Evolutionary conservation across 2,113 vertebrate genomes (phyloP).

Genomic region (Egretta garzetta): DNA sequence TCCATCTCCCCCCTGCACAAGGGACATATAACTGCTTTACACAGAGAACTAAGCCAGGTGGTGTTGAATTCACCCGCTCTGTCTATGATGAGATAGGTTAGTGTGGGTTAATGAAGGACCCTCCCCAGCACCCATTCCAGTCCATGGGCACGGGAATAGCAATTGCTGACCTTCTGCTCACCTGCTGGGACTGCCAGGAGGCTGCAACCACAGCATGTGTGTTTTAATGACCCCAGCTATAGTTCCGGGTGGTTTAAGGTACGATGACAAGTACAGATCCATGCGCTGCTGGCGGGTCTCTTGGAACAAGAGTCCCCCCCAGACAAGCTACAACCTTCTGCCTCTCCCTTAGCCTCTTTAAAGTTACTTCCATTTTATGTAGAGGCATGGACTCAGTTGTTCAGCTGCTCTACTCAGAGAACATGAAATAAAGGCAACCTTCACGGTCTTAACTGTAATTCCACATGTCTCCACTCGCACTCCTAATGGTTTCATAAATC

Average conservation of each 20-base stretch:
- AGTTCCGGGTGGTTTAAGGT: neutral
- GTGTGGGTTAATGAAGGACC: neutral
- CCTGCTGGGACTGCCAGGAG: neutral
- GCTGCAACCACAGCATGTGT: neutral
- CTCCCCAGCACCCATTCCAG: neutral
- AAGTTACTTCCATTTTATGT: no score
- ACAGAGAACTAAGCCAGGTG: neutral
- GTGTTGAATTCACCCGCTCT: neutral
- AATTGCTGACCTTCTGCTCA: neutral
- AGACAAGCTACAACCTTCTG: neutral
- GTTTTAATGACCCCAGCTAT: neutral
- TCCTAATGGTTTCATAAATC: neutral
- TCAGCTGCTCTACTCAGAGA: neutral
- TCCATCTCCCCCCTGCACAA: neutral
- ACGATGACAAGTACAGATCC: neutral
- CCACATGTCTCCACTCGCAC: neutral
- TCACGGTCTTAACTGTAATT: neutral
- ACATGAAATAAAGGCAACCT: neutral
- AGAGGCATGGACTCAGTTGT: neutral
- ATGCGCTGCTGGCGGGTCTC: accelerated
- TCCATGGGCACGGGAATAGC: neutral
- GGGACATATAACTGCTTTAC: neutral
- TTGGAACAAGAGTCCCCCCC: neutral
- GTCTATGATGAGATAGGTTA: neutral
- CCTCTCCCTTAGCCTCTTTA: neutral